Percentiles rank a stretch among this genome's conserved stretches.
phyloP scores from a whole-genome alignment of 1,140 invertebrate species.

The Diuraphis noxia region DNA sequence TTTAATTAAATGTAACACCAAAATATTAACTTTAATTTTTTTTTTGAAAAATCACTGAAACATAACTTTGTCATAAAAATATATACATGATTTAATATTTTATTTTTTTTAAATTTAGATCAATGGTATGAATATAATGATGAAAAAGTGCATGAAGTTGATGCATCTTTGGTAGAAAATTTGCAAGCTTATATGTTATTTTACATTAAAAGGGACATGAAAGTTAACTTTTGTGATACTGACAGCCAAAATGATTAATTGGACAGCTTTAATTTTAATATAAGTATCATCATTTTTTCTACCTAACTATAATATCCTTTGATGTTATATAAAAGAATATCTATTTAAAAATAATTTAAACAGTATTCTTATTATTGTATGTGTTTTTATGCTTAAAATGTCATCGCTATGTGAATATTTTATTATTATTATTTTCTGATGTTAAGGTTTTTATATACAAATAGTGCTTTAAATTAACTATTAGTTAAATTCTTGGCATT shows the following conservation, averaged over 20 bases:
- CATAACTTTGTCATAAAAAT: background rate
- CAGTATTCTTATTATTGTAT: slow-evolving; percentile 40
- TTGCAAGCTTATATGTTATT: slow-evolving; percentile 87
- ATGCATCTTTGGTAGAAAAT: slow-evolving; percentile 71
- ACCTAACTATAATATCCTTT: background rate
- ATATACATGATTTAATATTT: background rate
- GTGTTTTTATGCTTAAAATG: slow-evolving; percentile 24
- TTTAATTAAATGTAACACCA: background rate
- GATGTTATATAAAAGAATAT: slow-evolving; percentile 28
- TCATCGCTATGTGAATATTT: background rate
- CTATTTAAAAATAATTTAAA: background rate
- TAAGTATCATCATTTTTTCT: background rate
- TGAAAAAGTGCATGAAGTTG: slow-evolving; percentile 77
- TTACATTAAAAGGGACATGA: slow-evolving; percentile 73
- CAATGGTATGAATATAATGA: slow-evolving; percentile 89
- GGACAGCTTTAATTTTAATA: background rate
- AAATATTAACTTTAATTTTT: no score
- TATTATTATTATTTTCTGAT: background rate
- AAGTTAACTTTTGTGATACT: background rate
- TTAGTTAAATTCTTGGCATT: slow-evolving; percentile 4
- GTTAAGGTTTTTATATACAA: background rate
- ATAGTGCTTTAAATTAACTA: background rate
- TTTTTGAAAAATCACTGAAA: background rate
- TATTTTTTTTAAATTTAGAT: slow-evolving; percentile 59
- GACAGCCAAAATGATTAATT: no score